Evolutionary conservation across 1,140 invertebrate species (phyloP).

Genomic region (Episyrphus balteatus): DNA sequence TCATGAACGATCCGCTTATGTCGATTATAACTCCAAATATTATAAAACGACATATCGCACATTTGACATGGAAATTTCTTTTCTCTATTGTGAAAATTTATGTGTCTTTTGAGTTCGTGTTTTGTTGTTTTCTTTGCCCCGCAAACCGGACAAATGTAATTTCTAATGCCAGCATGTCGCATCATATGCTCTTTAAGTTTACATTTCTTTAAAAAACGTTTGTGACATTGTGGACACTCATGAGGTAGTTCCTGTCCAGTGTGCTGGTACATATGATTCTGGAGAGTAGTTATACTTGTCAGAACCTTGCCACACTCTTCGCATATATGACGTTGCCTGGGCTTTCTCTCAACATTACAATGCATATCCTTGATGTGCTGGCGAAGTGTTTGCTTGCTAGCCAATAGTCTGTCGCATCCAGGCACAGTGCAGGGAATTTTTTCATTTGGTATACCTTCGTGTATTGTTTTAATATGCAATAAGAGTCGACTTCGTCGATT

Average conservation of each 20-base stretch:
- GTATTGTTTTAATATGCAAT: constrained; percentile 28
- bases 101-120: constrained; percentile 33
- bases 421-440: constrained; percentile 22
- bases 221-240: constrained; percentile 44
- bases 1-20: constrained; percentile 34
- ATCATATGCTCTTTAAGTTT: constrained; percentile 30
- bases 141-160: constrained; percentile 32
- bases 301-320: constrained; percentile 30
- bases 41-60: constrained; percentile 32
- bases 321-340: constrained; percentile 25
- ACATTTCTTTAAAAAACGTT: constrained; percentile 30
- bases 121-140: constrained; percentile 31
- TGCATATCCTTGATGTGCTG: constrained; percentile 31
- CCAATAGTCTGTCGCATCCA: constrained; percentile 27
- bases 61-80: constrained; percentile 30
- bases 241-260: constrained; percentile 44
- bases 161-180: constrained; percentile 33
- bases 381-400: constrained; percentile 27
- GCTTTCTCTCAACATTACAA: constrained; percentile 25
- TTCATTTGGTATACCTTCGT: constrained; percentile 22
- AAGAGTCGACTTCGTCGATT: constrained; percentile 28
- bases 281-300: constrained; percentile 29
- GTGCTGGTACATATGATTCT: constrained; percentile 45
- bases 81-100: constrained; percentile 33
- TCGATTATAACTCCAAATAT: constrained; percentile 28